phyloP scores from a whole-genome alignment of 2,113 vertebrate genomes.

The Scortum barcoo region DNA sequence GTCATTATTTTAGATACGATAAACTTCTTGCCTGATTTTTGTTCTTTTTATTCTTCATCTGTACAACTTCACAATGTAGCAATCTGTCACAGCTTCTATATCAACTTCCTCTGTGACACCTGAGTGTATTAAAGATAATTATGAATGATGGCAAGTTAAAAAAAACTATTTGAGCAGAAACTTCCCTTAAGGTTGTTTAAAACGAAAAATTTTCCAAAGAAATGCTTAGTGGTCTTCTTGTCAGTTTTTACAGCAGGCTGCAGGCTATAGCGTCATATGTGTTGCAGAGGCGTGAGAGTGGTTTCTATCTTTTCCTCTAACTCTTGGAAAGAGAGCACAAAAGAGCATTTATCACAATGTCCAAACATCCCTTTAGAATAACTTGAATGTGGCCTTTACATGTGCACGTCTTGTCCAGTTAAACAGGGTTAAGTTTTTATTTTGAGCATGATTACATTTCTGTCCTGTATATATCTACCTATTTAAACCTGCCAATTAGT shows the following conservation, averaged over 20 bases:
- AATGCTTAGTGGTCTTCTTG: neutral
- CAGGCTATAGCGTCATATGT: neutral
- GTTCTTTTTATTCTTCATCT: neutral
- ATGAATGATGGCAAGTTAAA: neutral
- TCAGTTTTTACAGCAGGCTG: neutral
- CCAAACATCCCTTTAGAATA: neutral
- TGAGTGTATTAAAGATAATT: neutral
- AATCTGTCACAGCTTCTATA: neutral
- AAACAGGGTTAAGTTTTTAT: neutral
- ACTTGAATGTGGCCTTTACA: neutral
- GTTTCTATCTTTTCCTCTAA: neutral
- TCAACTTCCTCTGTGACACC: neutral
- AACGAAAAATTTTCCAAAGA: neutral
- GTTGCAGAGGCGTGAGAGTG: neutral
- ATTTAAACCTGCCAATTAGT: neutral
- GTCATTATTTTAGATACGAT: neutral
- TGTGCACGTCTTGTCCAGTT: no score
- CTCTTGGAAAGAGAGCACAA: neutral
- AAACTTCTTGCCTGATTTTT: neutral
- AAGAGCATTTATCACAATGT: neutral
- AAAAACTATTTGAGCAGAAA: neutral
- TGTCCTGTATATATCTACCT: neutral
- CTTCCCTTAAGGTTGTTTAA: neutral
- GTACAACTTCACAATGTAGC: neutral
- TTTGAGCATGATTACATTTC: neutral